Base-by-base conservation (phyloP, 2,113 vertebrate genomes). In the Blennius ocellaris region DNA sequence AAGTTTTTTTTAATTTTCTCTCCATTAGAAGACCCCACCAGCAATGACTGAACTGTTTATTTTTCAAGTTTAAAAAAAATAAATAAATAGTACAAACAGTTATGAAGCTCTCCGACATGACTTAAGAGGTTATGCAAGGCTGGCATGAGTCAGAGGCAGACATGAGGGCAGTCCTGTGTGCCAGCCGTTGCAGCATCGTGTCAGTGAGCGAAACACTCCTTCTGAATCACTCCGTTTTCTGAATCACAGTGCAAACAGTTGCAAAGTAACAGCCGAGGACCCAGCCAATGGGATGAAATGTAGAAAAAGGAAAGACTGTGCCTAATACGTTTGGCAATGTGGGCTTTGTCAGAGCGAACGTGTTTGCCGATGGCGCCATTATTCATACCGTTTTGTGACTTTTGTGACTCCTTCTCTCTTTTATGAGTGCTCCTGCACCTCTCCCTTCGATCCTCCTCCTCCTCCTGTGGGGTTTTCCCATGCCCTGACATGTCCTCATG, bases 401-500 rank as follows among this genome's bases (percentile, higher is more conserved):
- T 30, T 17, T 14, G 1, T 16, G 5, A 11, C 10, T 16, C 17
- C 38, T 0, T 6, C 30, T 77, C 50, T 60, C 40, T 61, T 39
- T 50, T 50, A 15, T 64, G 1, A 40, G 37, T n/a, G 3, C 54
- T 2, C 2, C 21, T 30, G 21, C 21, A 30, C 21, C 9, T 43
- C 8, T 53, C 7, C 41, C n/a, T 55, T 0, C 40, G 21, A 30
- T 30, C 7, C 10, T 54, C 53, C 5, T 55, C 3, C 47, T 17
- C 37, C 48, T 69, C 2, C 49, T 37, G 9, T 51, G 54, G 67
- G 78, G 75, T 69, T 76, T 53, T 73, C 48, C 45, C 90, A 7
- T 75, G 92, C 84, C 75, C 86, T 64, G 78, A 81, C 92, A 86
- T 17, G 90, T 84, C 69, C 43, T 45, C 17, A 17, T 21, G 41